phyloP scores from a whole-genome alignment of 2,113 vertebrate species.

The Tychaedon coryphoeus region DNA sequence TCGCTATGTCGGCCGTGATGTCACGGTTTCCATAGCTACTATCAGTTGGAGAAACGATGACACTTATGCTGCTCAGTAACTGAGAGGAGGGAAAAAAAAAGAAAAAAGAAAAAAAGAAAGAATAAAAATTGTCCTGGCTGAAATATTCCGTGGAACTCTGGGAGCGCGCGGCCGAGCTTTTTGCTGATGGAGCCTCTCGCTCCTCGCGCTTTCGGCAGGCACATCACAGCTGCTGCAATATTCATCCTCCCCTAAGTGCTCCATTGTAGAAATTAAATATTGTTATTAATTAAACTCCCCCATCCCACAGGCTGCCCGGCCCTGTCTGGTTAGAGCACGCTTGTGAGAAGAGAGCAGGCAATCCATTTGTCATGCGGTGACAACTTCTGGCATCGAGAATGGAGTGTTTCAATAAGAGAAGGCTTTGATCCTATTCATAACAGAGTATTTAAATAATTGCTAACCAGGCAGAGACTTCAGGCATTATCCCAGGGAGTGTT shows the following conservation, averaged over 20 bases:
- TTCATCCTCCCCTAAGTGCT: not conserved
- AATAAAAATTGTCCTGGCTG: constrained; percentile 9
- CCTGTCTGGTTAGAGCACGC: not conserved
- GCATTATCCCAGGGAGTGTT: constrained; percentile 34
- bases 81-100: not conserved
- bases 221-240: not conserved
- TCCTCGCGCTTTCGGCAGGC: not conserved
- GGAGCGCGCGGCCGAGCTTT: not conserved
- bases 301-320: constrained; percentile 14
- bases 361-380: constrained; percentile 44
- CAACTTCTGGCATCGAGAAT: constrained; percentile 40
- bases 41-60: constrained; percentile 79
- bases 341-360: not conserved
- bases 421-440: constrained; percentile 59
- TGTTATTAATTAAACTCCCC: constrained; percentile 53
- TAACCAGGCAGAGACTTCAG: constrained; percentile 32
- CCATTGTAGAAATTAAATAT: constrained; percentile 50
- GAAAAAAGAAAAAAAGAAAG: not conserved
- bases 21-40: constrained; percentile 84
- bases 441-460: constrained; percentile 62
- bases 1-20: constrained; percentile 83
- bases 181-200: not conserved
- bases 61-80: constrained; percentile 69
- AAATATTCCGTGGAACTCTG: constrained; percentile 22
- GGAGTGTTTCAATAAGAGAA: constrained; percentile 52